Conservation (phyloP, 2,113 vertebrate species). For the Eulemur macaco region DNA sequence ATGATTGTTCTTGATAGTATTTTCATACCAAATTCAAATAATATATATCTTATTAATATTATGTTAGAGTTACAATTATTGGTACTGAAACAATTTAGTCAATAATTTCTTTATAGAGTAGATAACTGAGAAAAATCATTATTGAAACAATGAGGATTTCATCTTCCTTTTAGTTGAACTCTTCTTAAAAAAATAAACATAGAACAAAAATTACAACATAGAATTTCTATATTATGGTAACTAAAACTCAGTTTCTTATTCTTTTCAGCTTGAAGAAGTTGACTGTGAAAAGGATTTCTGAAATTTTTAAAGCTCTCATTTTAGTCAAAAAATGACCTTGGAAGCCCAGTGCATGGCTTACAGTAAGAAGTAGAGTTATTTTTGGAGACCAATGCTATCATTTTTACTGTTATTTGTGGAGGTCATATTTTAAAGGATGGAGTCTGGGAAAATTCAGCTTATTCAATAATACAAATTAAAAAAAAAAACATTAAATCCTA, state of each 20-base stretch:
- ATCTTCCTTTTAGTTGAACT: neutral
- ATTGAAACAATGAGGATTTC: neutral
- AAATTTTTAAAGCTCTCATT: neutral
- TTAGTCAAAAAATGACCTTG: neutral
- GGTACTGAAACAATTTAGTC: neutral
- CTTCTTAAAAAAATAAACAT: neutral
- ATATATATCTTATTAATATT: neutral
- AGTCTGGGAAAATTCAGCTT: neutral
- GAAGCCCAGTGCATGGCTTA: neutral
- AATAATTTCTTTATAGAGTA: neutral
- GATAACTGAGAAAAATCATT: neutral
- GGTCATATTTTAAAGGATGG: neutral
- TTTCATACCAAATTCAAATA: neutral
- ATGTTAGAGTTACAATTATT: neutral
- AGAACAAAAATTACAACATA: neutral
- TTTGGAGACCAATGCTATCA: neutral
- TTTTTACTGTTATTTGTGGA: neutral
- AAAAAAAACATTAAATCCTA: neutral
- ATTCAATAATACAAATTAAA: neutral
- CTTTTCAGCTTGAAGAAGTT: neutral
- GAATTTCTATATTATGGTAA: neutral
- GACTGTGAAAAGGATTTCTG: neutral
- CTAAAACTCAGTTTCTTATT: neutral
- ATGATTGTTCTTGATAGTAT: neutral
- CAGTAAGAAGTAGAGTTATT: neutral